Conservation (phyloP, 2,113 vertebrate genomes). For the Petaurus breviceps region DNA sequence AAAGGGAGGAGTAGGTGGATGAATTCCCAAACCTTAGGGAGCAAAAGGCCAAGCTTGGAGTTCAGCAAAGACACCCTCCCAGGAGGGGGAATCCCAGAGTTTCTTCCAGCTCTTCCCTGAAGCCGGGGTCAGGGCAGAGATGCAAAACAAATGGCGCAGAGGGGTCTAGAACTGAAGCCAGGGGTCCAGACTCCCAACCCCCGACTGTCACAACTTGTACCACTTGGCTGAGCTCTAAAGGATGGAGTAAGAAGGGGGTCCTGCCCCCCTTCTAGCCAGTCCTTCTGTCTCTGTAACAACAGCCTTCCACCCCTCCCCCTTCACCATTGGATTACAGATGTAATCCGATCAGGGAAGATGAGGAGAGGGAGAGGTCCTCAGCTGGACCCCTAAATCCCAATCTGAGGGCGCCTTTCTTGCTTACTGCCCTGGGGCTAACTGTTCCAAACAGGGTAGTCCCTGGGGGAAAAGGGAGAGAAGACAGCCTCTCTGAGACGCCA, state of each 20-base stretch:
- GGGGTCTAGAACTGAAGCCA: neutral
- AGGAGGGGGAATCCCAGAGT: neutral
- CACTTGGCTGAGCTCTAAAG: neutral
- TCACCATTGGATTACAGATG: neutral
- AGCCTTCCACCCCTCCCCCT: neutral
- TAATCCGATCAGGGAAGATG: neutral
- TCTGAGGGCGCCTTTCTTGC: neutral
- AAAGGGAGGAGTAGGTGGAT: neutral
- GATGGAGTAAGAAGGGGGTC: neutral
- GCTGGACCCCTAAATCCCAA: neutral
- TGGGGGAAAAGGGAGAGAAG: neutral
- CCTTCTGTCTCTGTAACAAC: neutral
- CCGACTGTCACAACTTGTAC: neutral
- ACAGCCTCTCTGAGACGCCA: neutral
- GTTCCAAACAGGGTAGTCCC: neutral
- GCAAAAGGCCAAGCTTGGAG: neutral
- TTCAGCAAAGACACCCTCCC: neutral
- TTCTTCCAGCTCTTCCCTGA: neutral
- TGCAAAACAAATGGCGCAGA: neutral
- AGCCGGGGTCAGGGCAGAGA: neutral
- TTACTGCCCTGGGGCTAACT: neutral
- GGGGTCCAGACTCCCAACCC: neutral
- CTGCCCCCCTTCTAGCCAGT: neutral
- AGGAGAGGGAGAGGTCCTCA: neutral
- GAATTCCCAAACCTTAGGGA: neutral